Evolutionary conservation across 1,140 invertebrate species (phyloP).

Genomic region (Caenorhabditis inopinata): DNA sequence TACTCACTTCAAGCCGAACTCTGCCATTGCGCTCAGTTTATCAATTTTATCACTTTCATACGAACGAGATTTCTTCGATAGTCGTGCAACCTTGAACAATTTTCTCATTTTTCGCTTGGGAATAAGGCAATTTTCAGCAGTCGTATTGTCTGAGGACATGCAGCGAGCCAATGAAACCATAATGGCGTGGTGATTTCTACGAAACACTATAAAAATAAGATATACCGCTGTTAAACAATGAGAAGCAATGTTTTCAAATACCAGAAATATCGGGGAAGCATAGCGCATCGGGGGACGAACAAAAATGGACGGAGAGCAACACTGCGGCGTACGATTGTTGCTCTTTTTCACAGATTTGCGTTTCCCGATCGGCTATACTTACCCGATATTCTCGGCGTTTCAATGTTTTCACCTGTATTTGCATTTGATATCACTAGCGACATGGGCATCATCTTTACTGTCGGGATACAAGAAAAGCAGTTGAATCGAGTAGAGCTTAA

Average conservation of each 20-base stretch:
- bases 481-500: no score
- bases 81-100: conserved; percentile 53
- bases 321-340: no score
- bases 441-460: background rate
- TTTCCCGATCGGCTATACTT: no score
- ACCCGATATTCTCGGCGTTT: no score
- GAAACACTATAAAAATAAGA: background rate
- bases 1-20: conserved; percentile 46
- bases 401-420: background rate
- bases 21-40: conserved; percentile 54
- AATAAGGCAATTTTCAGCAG: background rate
- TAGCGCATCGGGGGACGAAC: no score
- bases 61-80: conserved; percentile 47
- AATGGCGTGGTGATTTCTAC: background rate
- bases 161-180: background rate
- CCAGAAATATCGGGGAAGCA: no score
- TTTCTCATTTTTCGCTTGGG: conserved; percentile 41
- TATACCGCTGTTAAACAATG: no score
- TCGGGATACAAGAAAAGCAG: no score
- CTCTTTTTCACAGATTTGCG: no score
- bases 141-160: background rate
- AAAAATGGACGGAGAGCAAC: no score
- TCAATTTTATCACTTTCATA: conserved; percentile 60
- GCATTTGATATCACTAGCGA: conserved; percentile 9
- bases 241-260: no score